Base-by-base conservation (phyloP, 2,797 vertebrate genomes). In the Pseudopleuronectes americanus region DNA sequence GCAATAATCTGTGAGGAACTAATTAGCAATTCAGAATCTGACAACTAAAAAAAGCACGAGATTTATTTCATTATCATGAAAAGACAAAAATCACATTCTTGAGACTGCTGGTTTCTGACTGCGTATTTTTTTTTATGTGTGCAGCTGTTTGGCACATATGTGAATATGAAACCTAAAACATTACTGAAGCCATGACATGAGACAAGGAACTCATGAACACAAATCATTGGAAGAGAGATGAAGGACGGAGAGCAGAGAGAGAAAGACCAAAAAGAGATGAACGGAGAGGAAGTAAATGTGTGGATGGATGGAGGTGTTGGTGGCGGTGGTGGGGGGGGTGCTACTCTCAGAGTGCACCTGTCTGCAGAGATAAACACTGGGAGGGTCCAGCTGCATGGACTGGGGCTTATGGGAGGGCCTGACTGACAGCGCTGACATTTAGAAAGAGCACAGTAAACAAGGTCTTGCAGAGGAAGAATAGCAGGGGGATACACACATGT, bases 361-460 rank as follows among this genome's bases (percentile, higher is more conserved):
- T 90, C 87, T 81, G 76, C 70, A 76, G 78, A 89, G 92, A 93
- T 93, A 93, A 94, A 92, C 87, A 80, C 53, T 73, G 76, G 84
- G 80, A 88, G 81, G 85, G 79, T 77, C 77, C 83, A 58, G 57
- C 75, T 82, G 89, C 82, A 84, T 65, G 49, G 81, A 85, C 69
- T 41, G 71, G 59, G 81, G 71, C 85, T 88, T 90, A 88, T 84
- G 84, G 78, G 80, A 86, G 68, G 77, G 69, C 83, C 75, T 93
- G 93, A 94, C 71, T 92, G 94, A 92, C 93, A 91, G 88, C 57
- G 70, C 83, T 94, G 93, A 93, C 93, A 95, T 94, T 94, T 94
- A 77, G 87, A 91, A 87, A 92, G 88, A 90, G 89, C 88, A 89
- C 81, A 86, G 87, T 92, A 91, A 92, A 93, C 91, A 92, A 85